Percentiles rank a stretch among this genome's conserved stretches.
Evolutionary conservation across 23 tunicate species (phyloP).

Genomic region (Ascidia mentula): DNA sequence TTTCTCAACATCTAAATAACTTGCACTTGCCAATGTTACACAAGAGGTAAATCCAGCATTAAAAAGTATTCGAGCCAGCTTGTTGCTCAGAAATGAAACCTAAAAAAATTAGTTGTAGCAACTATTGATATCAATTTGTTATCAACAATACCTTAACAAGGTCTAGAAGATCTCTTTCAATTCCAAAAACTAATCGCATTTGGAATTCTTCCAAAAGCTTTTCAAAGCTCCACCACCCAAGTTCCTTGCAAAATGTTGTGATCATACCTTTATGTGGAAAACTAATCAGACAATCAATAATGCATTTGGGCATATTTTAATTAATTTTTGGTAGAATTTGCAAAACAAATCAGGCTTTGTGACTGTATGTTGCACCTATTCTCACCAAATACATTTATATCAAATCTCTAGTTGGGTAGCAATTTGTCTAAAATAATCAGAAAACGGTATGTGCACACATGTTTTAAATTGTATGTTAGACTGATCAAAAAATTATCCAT

Average conservation of each 20-base stretch:
- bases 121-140: neutral
- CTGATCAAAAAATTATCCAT: too few relatives aligned
- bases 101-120: neutral
- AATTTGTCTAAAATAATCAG: too few relatives aligned
- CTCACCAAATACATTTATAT: too few relatives aligned
- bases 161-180: conserved; percentile 86
- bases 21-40: conserved; percentile 23
- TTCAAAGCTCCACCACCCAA: conserved; percentile 94
- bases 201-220: conserved; percentile 84
- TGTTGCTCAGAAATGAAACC: conserved; percentile 60
- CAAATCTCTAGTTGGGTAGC: too few relatives aligned
- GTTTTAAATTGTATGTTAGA: too few relatives aligned
- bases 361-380: too few relatives aligned
- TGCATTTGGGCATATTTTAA: too few relatives aligned
- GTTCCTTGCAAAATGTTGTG: conserved; percentile 88
- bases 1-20: conserved; percentile 26
- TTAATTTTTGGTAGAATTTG: too few relatives aligned
- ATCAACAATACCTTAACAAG: conserved; percentile 65
- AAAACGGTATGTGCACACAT: too few relatives aligned
- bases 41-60: conserved; percentile 61
- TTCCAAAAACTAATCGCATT: conserved; percentile 79
- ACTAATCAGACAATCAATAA: too few relatives aligned
- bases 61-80: conserved; percentile 62
- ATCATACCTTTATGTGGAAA: conserved; percentile 88
- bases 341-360: too few relatives aligned